Base-by-base conservation (phyloP, 2,888 invertebrate species). In the Euclidia mi region DNA sequence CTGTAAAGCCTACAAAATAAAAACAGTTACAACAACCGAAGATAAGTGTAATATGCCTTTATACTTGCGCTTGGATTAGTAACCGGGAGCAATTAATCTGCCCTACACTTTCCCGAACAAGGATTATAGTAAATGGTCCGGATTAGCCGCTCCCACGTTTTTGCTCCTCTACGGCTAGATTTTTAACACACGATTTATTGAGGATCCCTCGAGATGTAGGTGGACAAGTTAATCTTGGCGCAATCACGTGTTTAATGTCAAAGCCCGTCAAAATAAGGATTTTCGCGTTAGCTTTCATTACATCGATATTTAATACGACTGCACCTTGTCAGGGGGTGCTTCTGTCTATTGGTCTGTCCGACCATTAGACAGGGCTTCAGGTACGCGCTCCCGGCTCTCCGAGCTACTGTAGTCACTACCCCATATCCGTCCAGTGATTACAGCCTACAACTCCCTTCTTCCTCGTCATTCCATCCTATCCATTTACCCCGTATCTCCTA, bases 81-180 rank as follows among this genome's bases (percentile, higher is more conserved):
- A 55, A 46, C 56, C 58, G 45, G 50, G 65, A 48, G 76, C 83
- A 80, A 88, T 87, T 88, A 87, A 88, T 88, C 87, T 87, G 78
- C 6, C 78, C 68, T 78, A 79, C 85, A 84, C 84, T 84, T 77
- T 79, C 78, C 80, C 69, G 50, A 49, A 34, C 50, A 48, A 28
- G 84, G 83, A 85, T 87, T 87, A 85, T 79, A 82, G 81, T 75
- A 82, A 85, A 87, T 86, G 82, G 84, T 72, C 55, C 50, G 82
- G 85, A 84, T 88, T 85, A 87, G 78, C 68, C 62, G 25, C 57
- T 55, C 69, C 69, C 68, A 71, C 78, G 76, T 81, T 84, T 81
- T 80, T 74, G 69, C 71, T 69, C 64, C 65, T 58, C 64, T 62
- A 61, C 56, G 61, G 70, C 70, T 78, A 77, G 72, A 75, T 75